These are phyloP conservation scores for Paramuricea clavata DNA, from an alignment of 92 coral and sea anemone species.

Conservation along the genomic window DNA sequence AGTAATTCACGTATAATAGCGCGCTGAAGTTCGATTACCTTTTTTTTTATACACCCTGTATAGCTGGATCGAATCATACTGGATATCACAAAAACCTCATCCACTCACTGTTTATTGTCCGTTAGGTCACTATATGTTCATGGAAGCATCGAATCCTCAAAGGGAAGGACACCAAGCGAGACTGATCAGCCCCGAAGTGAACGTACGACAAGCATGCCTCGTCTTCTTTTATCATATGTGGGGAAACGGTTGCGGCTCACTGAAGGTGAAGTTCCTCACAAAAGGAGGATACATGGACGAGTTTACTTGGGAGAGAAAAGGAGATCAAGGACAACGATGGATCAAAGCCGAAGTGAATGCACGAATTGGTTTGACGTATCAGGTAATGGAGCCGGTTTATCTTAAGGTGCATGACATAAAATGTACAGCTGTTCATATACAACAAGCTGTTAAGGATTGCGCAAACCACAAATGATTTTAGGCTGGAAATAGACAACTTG, in stretches of 20 bases:
- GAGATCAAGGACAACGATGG: constrained; percentile 77
- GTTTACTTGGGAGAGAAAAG: constrained; percentile 70
- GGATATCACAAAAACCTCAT: too few relatives aligned
- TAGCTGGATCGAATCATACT: too few relatives aligned
- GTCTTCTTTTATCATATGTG: constrained; percentile 82
- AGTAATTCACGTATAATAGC: too few relatives aligned
- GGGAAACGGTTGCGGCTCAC: constrained; percentile 75
- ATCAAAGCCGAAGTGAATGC: constrained; percentile 27
- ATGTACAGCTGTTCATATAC: too few relatives aligned
- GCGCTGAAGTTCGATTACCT: too few relatives aligned
- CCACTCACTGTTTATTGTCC: too few relatives aligned
- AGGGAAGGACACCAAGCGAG: constrained; percentile 68
- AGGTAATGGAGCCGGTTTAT: too few relatives aligned
- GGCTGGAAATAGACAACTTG: too few relatives aligned
- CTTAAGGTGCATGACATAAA: too few relatives aligned
- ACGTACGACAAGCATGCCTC: constrained; percentile 64
- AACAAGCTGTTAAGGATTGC: too few relatives aligned
- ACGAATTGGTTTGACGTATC: constrained; percentile 13
- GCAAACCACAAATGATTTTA: too few relatives aligned
- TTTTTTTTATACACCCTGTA: too few relatives aligned
- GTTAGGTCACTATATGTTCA: constrained; percentile 76
- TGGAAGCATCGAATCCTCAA: constrained; percentile 81
- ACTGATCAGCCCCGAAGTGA: constrained; percentile 71
- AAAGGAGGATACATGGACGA: constrained; percentile 54
- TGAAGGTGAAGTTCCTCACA: constrained; percentile 61